Evolutionary conservation across 2,888 invertebrate species (phyloP), one percentile per base, ranked within the genome.

Genomic region (Poecilus cupreus): DNA sequence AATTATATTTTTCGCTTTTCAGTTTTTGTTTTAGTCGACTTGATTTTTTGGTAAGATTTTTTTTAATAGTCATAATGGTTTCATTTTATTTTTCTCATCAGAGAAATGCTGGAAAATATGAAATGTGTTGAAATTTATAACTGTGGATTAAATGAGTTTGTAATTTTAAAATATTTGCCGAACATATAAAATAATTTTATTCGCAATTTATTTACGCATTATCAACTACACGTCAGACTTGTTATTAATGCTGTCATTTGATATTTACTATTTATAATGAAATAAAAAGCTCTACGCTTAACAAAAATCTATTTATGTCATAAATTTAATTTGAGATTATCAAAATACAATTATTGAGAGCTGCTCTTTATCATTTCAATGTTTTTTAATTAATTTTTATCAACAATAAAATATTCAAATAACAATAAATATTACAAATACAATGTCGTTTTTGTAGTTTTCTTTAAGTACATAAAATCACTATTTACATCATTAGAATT

Each of bases 221-320:
- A n/a, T n/a, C n/a, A n/a, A n/a, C n/a, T n/a, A n/a, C 43, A 13
- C 43, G 3, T 43, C 43, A 43, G 13, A 43, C 8, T n/a, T 43
- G 43, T 43, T 43, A 43, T 43, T 43, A 43, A 43, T 32, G 11
- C 26, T n/a, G 60, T 60, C 26, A 60, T 60, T 10, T 26, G 26
- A 60, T 60, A 60, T 60, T 57, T 57, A 2, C 26, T 57, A 57
- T 57, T 26, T 32, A 26, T 26, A 60, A 24, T 60, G 11, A 60
- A 60, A 60, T 60, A 60, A 10, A 54, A 60, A 57, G n/a, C 26
- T 60, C 11, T 26, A n/a, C 26, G 1, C 13, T 51, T 26, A 10
- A 60, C 24, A 60, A 24, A 0, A 24, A 60, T 26, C 11, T 60
- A 60, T 6, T 0, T 26, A 26, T 32, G 32, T 32, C 32, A 32